Conservation (phyloP, 2,888 invertebrate genomes). For the Sminthurides aquaticus region DNA sequence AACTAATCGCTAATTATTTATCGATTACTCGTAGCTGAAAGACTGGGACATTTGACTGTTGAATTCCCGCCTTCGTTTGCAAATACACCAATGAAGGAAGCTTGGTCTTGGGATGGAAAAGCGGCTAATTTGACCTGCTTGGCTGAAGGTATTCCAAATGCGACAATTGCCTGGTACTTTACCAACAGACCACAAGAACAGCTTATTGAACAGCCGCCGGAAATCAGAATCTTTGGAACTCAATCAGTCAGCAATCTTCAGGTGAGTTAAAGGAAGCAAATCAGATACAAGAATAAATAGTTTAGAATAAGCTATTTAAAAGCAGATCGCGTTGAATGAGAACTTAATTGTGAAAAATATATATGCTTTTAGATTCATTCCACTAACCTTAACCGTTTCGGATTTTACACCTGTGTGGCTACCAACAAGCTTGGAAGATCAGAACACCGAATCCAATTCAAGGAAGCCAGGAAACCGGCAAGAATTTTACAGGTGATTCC, state of each 20-base stretch:
- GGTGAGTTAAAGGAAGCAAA: conserved; percentile 39
- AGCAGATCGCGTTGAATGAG: not conserved
- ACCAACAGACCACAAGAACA: conserved; percentile 46
- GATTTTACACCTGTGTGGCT: conserved; percentile 72
- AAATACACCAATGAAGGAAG: conserved; percentile 57
- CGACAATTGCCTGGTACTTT: conserved; percentile 78
- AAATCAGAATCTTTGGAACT: conserved; percentile 57
- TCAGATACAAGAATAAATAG: no score
- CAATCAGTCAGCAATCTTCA: conserved; percentile 64
- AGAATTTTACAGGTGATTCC: conserved; percentile 60
- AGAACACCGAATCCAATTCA: conserved; percentile 61
- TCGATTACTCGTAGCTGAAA: conserved; percentile 63
- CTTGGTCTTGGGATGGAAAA: conserved; percentile 74
- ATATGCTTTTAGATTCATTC: conserved; percentile 63
- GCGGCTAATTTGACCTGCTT: conserved; percentile 78
- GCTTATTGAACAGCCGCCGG: conserved; percentile 48
- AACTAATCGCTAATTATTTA: no score
- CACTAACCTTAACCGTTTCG: conserved; percentile 59
- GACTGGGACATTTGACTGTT: conserved; percentile 71
- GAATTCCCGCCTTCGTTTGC: conserved; percentile 76
- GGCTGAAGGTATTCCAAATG: conserved; percentile 81
- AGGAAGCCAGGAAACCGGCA: conserved; percentile 65
- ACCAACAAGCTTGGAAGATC: conserved; percentile 65
- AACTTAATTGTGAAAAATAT: not conserved
- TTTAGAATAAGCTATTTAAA: not conserved